These are phyloP conservation scores for Bradypodion pumilum DNA, from an alignment of 2,797 vertebrate genomes.

Conservation along the genomic window DNA sequence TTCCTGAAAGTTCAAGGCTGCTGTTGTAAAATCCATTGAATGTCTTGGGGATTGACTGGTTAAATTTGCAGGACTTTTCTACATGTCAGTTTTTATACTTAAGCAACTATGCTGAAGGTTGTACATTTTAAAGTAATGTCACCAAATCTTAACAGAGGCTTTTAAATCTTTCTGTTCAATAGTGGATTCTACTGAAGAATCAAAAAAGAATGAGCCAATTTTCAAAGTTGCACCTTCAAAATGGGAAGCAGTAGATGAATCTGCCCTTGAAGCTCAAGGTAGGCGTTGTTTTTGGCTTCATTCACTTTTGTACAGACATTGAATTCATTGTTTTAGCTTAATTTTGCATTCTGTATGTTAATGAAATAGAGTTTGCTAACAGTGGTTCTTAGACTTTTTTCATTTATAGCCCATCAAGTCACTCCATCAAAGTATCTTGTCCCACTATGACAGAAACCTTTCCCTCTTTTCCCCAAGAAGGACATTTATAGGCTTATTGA, in stretches of 20 bases:
- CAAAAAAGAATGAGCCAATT: conserved; percentile 87
- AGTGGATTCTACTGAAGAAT: conserved; percentile 86
- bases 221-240: conserved; percentile 98
- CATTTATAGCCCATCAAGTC: too few relatives aligned
- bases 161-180: conserved; percentile 24
- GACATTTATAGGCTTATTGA: too few relatives aligned
- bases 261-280: conserved; percentile 93
- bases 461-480: too few relatives aligned
- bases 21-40: not conserved
- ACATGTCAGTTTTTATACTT: not conserved
- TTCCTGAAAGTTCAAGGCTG: not conserved
- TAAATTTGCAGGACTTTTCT: not conserved
- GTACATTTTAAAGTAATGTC: not conserved
- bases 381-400: too few relatives aligned
- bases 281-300: conserved; percentile 48
- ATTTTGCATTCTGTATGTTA: conserved; percentile 1
- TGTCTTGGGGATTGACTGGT: not conserved
- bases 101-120: not conserved
- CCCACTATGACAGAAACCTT: too few relatives aligned
- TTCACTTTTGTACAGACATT: not conserved
- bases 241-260: conserved; percentile 97
- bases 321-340: not conserved
- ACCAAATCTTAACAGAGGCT: too few relatives aligned
- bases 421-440: too few relatives aligned
- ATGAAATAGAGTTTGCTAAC: conserved; percentile 16